Conservation (phyloP, 2,888 invertebrate genomes). For the Orgyia antiqua region DNA sequence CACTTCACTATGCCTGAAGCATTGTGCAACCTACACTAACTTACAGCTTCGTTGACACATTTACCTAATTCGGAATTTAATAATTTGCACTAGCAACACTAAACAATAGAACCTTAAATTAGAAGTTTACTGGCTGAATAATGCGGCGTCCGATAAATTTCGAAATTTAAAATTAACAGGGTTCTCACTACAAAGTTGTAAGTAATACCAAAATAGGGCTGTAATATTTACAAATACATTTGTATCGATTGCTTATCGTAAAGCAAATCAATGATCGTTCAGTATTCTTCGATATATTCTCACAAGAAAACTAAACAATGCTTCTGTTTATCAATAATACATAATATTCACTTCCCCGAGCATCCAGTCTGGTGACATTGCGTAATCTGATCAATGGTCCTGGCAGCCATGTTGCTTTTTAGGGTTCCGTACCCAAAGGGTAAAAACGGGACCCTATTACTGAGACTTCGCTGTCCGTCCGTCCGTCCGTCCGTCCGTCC, state of each 20-base stretch:
- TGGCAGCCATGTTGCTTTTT: conserved; percentile 53
- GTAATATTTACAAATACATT: conserved; percentile 18
- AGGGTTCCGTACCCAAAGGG: no score
- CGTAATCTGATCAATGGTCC: conserved; percentile 73
- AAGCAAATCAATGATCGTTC: conserved; percentile 15
- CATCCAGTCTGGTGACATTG: conserved; percentile 71
- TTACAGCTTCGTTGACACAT: conserved; percentile 51
- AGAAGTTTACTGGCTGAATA: conserved; percentile 48
- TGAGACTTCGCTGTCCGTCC: no score
- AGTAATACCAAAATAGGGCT: conserved; percentile 18
- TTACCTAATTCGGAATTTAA: conserved; percentile 60
- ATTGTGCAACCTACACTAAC: conserved; percentile 54
- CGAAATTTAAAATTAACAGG: conserved; percentile 33
- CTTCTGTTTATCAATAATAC: conserved; percentile 52
- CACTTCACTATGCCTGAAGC: conserved; percentile 50
- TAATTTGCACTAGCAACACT: conserved; percentile 55
- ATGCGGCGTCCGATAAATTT: conserved; percentile 40
- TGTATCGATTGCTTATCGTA: conserved; percentile 15
- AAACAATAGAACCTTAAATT: conserved; percentile 64
- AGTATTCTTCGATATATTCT: conserved; percentile 22
- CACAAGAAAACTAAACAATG: conserved; percentile 31
- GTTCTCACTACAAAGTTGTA: conserved; percentile 5
- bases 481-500: no score
- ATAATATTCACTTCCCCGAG: conserved; percentile 54
- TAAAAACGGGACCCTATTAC: no score